A percentile compares a stretch with the other conserved stretches of the same genome.
These are phyloP conservation scores for Nowickia ferox DNA, from an alignment of 2,888 invertebrate species.

Conservation along the genomic window DNA sequence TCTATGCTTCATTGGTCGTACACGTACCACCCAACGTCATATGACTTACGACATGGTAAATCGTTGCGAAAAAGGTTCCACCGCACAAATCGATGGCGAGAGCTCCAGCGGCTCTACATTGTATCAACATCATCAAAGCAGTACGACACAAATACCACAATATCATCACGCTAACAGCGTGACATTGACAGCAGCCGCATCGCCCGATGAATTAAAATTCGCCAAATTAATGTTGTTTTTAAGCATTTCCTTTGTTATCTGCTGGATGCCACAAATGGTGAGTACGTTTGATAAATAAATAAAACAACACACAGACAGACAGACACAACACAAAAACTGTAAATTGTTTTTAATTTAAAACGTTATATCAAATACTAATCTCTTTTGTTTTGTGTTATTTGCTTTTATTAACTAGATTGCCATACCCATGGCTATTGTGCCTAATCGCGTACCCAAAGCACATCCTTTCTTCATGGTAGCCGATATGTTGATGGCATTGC, in stretches of 20 bases:
- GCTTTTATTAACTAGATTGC: constrained; percentile 84
- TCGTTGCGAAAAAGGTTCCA: constrained; percentile 77
- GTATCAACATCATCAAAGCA: constrained; percentile 75
- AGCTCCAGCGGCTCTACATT: constrained; percentile 80
- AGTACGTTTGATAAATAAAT: neutral
- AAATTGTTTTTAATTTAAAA: constrained; percentile 51
- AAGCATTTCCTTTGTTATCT: constrained; percentile 91
- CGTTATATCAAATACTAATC: constrained; percentile 21
- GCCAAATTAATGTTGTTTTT: constrained; percentile 92
- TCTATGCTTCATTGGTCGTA: constrained; percentile 84
- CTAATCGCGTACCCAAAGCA: constrained; percentile 76
- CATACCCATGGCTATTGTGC: constrained; percentile 85
- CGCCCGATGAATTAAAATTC: constrained; percentile 93
- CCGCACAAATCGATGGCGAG: constrained; percentile 76
- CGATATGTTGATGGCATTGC: constrained; percentile 90
- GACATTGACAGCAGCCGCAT: constrained; percentile 78
- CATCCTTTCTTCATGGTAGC: constrained; percentile 85
- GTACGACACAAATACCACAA: constrained; percentile 55
- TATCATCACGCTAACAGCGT: constrained; percentile 80
- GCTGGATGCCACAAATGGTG: constrained; percentile 94
- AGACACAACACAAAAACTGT: neutral
- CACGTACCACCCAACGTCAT: constrained; percentile 79
- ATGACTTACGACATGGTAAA: constrained; percentile 80
- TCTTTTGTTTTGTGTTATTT: neutral
- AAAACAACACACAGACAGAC: neutral